Conservation (phyloP, 2,113 vertebrate genomes). For the Terrapene triunguis region DNA sequence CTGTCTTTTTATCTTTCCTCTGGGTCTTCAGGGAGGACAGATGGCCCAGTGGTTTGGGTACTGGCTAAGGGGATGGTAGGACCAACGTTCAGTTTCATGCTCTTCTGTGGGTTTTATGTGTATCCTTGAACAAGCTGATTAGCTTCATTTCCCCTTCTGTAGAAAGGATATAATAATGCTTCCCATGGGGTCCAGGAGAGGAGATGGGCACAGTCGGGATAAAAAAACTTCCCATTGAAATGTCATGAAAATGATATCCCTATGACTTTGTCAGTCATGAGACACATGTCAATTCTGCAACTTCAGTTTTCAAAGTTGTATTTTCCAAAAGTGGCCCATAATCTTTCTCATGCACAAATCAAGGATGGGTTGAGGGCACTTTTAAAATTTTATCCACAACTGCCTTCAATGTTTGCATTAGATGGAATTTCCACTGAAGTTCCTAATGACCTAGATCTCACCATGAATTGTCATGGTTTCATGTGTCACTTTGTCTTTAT, state of each 20-base stretch:
- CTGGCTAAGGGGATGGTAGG: not conserved
- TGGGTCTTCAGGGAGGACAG: not conserved
- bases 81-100: not conserved
- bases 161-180: not conserved
- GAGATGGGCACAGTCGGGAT: not conserved
- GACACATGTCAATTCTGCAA: not conserved
- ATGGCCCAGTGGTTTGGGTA: not conserved
- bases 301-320: not conserved
- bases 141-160: not conserved
- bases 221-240: not conserved
- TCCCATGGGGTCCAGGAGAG: not conserved
- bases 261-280: not conserved
- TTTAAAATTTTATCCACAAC: not conserved
- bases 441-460: constrained; percentile 56
- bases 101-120: not conserved
- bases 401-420: not conserved
- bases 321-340: not conserved
- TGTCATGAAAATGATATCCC: not conserved
- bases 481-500: not conserved
- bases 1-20: not conserved
- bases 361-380: not conserved
- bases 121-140: not conserved
- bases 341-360: not conserved
- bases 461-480: constrained; percentile 42
- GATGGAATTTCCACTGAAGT: not conserved